Percentiles rank a stretch among this genome's conserved stretches.
phyloP scores from a whole-genome alignment of 1,140 invertebrate genomes.

The Aphelinus atriplicis region DNA sequence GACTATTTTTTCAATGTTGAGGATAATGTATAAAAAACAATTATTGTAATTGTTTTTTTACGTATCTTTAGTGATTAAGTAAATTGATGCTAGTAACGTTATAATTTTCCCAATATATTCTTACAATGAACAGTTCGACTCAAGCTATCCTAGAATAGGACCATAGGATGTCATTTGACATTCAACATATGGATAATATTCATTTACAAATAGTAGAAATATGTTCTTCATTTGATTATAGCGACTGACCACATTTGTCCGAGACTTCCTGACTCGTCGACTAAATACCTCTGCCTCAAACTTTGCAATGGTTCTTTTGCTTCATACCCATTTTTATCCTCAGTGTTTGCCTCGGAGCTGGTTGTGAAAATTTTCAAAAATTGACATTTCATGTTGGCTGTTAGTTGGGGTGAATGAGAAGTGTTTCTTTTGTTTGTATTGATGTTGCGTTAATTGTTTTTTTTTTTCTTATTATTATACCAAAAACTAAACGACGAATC shows the following conservation, averaged over 20 bases:
- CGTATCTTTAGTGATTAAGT: too few species aligned
- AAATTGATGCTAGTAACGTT: too few species aligned
- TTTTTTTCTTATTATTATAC: not conserved
- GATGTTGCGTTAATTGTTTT: not conserved
- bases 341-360: conserved; percentile 54
- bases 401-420: conserved; percentile 40
- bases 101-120: too few species aligned
- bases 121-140: too few species aligned
- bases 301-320: conserved; percentile 55
- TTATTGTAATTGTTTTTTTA: too few species aligned
- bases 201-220: conserved; percentile 10
- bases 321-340: conserved; percentile 57
- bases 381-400: conserved; percentile 47
- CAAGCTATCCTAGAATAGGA: not conserved
- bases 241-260: conserved; percentile 61
- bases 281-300: conserved; percentile 58
- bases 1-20: too few species aligned
- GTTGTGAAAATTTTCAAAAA: conserved; percentile 44
- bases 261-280: conserved; percentile 58
- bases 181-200: not conserved
- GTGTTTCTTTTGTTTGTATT: not conserved
- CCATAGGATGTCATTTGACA: too few species aligned
- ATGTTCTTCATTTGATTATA: conserved; percentile 28
- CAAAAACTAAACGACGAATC: too few species aligned
- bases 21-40: too few species aligned